Base-by-base conservation (phyloP, 1,140 invertebrate genomes). In the Papilio xuthus region DNA sequence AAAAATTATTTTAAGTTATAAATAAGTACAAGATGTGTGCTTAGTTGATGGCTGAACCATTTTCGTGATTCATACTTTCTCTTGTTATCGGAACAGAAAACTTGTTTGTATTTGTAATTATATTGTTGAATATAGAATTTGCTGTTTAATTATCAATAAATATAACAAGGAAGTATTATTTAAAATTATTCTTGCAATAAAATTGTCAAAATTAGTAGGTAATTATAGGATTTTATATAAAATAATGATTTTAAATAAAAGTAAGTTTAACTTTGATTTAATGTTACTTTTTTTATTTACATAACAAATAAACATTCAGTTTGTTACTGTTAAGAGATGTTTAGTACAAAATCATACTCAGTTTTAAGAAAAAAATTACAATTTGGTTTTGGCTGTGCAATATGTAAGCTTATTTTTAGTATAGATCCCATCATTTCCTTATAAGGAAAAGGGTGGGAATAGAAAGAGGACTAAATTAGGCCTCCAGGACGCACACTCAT, bases 11-110 rank as follows among this genome's bases (percentile, higher is more conserved):
- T 60, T 60, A 23, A 26, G 26, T 60, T 26, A 60, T 60, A 13
- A 60, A 2, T 60, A 4, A 60, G 20, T 18, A 50, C 47, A 50
- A 50, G 23, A 67, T 32, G 60, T 6, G 7, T 15, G 10, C 28
- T 26, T 13, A 28, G 8, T 15, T 8, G 12, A 28, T 28, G 15
- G 26, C 7, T 15, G 13, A 6, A 67, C 3, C 4, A 26, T 12
- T 60, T 26, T 13, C 13, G n/a, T 67, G 60, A 67, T 15, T 28
- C 60, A 67, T 28, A 67, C 60, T 67, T 67, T 67, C 60, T 28
- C 60, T 67, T 32, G 26, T 9, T 20, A 56, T 67, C 23, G 4
- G 28, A 67, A 28, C 26, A 15, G 6, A 15, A 15, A 67, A 28
- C 60, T 67, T 67, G 60, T 67, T 28, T 67, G 23, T 28, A 10